Conservation (phyloP, 2,113 vertebrate species). For the Myanophis thanlyinensis region DNA sequence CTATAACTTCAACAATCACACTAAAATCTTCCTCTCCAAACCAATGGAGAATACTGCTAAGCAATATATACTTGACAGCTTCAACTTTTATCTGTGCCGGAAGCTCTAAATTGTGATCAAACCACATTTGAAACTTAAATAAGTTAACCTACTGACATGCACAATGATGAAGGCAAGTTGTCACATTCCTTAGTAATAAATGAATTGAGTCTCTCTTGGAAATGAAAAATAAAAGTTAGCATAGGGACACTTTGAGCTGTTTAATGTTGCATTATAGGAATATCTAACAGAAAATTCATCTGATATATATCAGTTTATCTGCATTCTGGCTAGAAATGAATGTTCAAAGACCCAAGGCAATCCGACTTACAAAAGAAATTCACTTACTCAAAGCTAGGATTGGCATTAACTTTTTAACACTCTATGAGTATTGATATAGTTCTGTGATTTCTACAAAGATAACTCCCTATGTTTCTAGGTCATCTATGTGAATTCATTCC, state of each 20-base stretch:
- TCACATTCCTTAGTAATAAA: neutral
- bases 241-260: neutral
- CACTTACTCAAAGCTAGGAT: neutral
- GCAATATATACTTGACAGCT: neutral
- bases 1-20: neutral
- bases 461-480: conserved; percentile 1
- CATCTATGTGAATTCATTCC: conserved; percentile 2
- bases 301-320: neutral
- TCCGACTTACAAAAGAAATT: neutral
- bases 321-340: neutral
- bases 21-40: neutral
- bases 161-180: neutral
- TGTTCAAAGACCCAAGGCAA: neutral
- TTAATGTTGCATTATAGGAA: neutral
- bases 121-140: neutral
- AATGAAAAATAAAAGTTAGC: neutral
- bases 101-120: neutral
- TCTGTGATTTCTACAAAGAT: conserved; percentile 1
- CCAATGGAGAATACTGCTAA: neutral
- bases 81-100: neutral
- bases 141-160: neutral
- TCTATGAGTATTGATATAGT: neutral
- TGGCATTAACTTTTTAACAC: neutral
- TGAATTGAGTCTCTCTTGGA: neutral
- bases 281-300: neutral